Evolutionary conservation across 2,888 invertebrate genomes (phyloP).

Genomic region (Lasioglossum calceatum): DNA sequence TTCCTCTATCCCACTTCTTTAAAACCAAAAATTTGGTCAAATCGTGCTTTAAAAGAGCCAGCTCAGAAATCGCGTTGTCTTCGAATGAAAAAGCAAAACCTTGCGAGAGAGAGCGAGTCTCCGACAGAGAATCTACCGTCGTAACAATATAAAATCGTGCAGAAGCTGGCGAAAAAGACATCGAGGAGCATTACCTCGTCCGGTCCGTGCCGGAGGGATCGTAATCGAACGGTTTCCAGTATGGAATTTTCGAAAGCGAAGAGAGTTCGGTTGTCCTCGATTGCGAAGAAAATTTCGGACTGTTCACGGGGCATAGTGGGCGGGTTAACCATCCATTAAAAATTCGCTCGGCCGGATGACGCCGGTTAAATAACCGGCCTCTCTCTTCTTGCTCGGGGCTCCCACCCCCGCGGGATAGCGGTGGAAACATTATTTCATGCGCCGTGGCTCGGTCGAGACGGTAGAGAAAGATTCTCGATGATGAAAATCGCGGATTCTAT

Average conservation of each 20-base stretch:
- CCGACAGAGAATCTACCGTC: neutral
- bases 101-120: neutral
- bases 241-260: neutral
- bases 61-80: neutral
- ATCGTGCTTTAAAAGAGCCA: neutral
- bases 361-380: slow-evolving; percentile 46
- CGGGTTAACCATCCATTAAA: slow-evolving; percentile 46
- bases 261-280: neutral
- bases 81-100: neutral
- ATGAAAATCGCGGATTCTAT: slow-evolving; percentile 61
- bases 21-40: neutral
- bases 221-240: neutral
- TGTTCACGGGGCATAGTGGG: neutral
- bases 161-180: neutral
- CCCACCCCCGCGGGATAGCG: neutral
- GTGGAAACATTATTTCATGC: slow-evolving; percentile 60
- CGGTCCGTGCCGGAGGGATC: neutral
- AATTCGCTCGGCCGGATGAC: slow-evolving; percentile 35
- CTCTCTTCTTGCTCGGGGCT: neutral
- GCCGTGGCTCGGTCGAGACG: slow-evolving; percentile 21
- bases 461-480: slow-evolving; percentile 39
- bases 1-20: neutral
- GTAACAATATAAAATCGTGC: neutral
- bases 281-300: slow-evolving; percentile 1
- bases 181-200: neutral